Evolutionary conservation across 2,113 vertebrate genomes (phyloP).

Genomic region (Erythrocercus mccallii): DNA sequence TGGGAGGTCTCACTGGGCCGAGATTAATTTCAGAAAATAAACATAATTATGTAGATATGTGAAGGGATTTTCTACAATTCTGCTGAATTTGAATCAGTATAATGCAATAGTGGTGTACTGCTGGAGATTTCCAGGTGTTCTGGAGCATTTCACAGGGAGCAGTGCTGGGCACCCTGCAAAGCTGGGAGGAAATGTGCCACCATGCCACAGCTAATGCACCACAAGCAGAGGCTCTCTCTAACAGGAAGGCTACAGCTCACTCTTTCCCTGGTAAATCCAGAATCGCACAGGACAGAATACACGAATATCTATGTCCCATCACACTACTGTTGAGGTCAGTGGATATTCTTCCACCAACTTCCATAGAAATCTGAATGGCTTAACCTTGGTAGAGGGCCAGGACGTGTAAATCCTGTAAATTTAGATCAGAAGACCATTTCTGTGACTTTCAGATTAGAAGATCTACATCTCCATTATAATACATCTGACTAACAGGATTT

Average conservation of each 20-base stretch:
- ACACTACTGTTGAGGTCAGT: background rate
- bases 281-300: background rate
- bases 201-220: no score
- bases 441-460: background rate
- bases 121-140: background rate
- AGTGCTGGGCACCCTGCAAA: background rate
- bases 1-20: background rate
- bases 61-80: background rate
- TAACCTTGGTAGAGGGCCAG: background rate
- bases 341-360: background rate
- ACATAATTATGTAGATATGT: background rate
- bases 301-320: fast-evolving
- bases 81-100: background rate
- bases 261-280: background rate
- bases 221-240: background rate
- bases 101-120: background rate
- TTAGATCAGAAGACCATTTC: background rate
- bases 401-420: background rate
- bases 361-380: background rate
- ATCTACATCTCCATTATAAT: background rate
- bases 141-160: fast-evolving
- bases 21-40: background rate
- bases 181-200: background rate
- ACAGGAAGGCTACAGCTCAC: background rate
- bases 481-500: slow-evolving; percentile 10